A percentile compares a stretch with the other conserved stretches of the same genome.
These are phyloP conservation scores for Helicoverpa zea DNA, from an alignment of 1,140 invertebrate genomes.

Conservation along the genomic window DNA sequence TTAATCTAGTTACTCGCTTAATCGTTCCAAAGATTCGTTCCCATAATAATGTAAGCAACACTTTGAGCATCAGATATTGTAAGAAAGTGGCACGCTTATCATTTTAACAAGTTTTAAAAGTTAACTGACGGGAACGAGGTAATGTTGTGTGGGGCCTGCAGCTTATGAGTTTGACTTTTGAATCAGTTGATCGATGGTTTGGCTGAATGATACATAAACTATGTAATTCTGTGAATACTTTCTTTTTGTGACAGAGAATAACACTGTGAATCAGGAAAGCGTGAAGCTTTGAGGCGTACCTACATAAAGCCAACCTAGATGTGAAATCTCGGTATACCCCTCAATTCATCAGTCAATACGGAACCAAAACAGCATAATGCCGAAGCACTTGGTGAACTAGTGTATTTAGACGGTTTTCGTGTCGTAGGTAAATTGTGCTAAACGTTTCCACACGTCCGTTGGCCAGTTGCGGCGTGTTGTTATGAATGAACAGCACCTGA, in stretches of 20 bases:
- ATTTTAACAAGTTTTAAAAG: slow-evolving; percentile 28
- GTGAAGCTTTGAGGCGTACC: not conserved
- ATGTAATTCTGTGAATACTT: not conserved
- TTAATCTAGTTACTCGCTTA: slow-evolving; percentile 15
- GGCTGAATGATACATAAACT: not conserved
- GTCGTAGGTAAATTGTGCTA: slow-evolving; percentile 61
- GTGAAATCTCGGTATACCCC: not conserved
- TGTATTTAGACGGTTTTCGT: slow-evolving; percentile 6
- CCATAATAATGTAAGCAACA: not conserved
- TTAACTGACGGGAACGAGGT: slow-evolving; percentile 29
- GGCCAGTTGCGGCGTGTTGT: slow-evolving; percentile 52
- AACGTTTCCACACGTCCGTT: slow-evolving; percentile 62
- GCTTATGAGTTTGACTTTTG: not conserved
- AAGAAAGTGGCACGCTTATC: not conserved
- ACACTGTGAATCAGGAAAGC: not conserved
- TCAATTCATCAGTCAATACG: not conserved
- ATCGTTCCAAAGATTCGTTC: not conserved
- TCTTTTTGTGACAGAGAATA: not conserved
- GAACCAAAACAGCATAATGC: not conserved
- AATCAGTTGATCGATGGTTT: not conserved
- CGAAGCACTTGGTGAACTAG: not conserved
- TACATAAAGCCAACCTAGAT: not conserved
- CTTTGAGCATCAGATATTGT: not conserved
- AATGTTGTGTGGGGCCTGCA: slow-evolving; percentile 18
- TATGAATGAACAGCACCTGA: slow-evolving; percentile 68